Percentiles rank a stretch among this genome's conserved stretches.
These are phyloP conservation scores for Petrocephalus schoutedeni DNA, from an alignment of 2,797 vertebrate genomes.

Conservation along the genomic window DNA sequence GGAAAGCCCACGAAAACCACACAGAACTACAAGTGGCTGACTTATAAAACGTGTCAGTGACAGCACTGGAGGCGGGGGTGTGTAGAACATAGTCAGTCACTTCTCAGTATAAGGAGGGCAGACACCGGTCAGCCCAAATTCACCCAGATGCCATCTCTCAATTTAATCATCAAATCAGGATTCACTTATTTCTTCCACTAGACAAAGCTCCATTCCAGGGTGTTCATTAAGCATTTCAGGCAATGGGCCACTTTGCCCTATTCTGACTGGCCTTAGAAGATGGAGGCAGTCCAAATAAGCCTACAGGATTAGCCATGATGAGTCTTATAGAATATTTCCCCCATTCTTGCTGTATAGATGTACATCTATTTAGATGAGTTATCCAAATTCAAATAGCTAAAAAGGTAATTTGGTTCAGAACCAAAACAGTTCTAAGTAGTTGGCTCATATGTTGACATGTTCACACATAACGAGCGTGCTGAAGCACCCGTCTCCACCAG, in stretches of 20 bases:
- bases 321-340: neutral
- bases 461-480: neutral
- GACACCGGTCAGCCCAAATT: slow-evolving; percentile 61
- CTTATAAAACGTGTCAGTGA: neutral
- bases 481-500: neutral
- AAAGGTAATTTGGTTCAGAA: neutral
- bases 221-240: neutral
- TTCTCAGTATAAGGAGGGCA: slow-evolving; percentile 54
- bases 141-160: neutral
- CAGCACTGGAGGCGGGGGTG: neutral
- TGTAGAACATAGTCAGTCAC: slow-evolving; percentile 45
- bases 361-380: neutral
- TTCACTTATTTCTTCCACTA: neutral
- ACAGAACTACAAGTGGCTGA: neutral
- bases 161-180: neutral
- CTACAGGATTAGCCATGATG: neutral
- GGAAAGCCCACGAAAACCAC: neutral
- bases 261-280: neutral
- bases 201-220: neutral
- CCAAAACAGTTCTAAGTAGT: neutral
- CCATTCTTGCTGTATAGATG: neutral
- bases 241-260: neutral
- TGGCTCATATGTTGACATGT: neutral
- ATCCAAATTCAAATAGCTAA: neutral
- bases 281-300: neutral